Base-by-base conservation (phyloP, 2,113 vertebrate species). In the Alouatta palliata region DNA sequence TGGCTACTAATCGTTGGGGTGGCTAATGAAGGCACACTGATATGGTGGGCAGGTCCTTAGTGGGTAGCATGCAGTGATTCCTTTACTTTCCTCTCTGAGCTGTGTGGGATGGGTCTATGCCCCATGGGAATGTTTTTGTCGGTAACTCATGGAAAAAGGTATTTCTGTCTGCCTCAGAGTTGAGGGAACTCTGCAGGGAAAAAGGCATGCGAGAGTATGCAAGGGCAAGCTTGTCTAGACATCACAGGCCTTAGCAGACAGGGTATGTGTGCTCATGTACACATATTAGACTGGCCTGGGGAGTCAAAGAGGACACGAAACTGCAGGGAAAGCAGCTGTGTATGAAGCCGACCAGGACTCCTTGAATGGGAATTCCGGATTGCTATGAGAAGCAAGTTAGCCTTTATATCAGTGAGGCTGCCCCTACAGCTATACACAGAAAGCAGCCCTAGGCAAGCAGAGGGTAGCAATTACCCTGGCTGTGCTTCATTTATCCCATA, bases 11-110 rank as follows among this genome's bases (percentile, higher is more conserved):
- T 56, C n/a, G 20, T 88, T 95, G 30, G 85, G 82, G 37, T 89
- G 52, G 70, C 49, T 94, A 85, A 91, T 75, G 52, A 95, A 90
- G 40, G 37, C 75, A 90, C 23, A 86, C 17, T 64, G 75, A 90
- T 32, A 56, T 58, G 12, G 17, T 23, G 2, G 80, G 66, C 35
- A 85, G 21, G 40, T 91, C 56, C 25, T 95, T 73, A 81, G 47
- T 82, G 6, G 70, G 3, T 93, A 61, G 37, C 54, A 40, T 56
- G 10, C n/a, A 93, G 17, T 71, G 47, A 79, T 52, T 76, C 30
- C 68, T 81, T 68, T 95, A 61, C 37, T 95, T 97, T 86, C 43
- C 47, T 94, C 17, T 87, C 61, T 94, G 90, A 95, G 25, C 45
- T 94, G 75, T 27, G n/a, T 82, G 2, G n/a, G 30, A 35, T 89